Evolutionary conservation across 2,797 vertebrate genomes (phyloP).

Genomic region (Cynodonichthys magdalenae): DNA sequence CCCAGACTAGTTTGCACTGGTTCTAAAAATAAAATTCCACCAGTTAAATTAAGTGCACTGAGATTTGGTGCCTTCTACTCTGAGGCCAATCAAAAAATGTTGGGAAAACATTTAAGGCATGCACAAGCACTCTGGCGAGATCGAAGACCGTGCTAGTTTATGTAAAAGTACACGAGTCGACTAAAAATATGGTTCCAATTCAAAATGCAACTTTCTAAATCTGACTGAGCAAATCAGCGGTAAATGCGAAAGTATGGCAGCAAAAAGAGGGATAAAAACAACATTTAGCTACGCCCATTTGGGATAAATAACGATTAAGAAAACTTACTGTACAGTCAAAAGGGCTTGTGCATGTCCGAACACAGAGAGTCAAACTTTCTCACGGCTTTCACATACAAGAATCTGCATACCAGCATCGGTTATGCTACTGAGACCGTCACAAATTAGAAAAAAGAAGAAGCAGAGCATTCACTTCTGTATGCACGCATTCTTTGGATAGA

Average conservation of each 20-base stretch:
- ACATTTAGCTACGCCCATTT: conserved; percentile 29
- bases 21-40: conserved; percentile 77
- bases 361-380: conserved; percentile 53
- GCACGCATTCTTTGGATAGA: conserved; percentile 51
- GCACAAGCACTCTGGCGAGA: conserved; percentile 20
- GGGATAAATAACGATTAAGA: conserved; percentile 48
- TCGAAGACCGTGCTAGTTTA: conserved; percentile 20
- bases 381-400: conserved; percentile 46
- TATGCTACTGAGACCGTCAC: conserved; percentile 69
- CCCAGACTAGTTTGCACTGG: conserved; percentile 44
- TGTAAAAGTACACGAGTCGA: conserved; percentile 14
- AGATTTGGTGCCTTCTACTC: conserved; percentile 49
- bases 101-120: conserved; percentile 34
- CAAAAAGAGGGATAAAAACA: conserved; percentile 1
- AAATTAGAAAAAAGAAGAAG: conserved; percentile 42
- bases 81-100: conserved; percentile 45
- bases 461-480: conserved; percentile 9
- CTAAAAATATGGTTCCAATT: conserved; percentile 25
- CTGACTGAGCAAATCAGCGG: conserved; percentile 15
- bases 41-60: conserved; percentile 76
- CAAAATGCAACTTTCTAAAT: conserved; percentile 24
- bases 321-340: conserved; percentile 37
- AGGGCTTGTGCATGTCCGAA: conserved; percentile 25
- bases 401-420: conserved; percentile 74
- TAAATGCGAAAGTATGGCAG: conserved; percentile 13